phyloP scores from a whole-genome alignment of 2,797 vertebrate species.

The Spheniscus humboldti region DNA sequence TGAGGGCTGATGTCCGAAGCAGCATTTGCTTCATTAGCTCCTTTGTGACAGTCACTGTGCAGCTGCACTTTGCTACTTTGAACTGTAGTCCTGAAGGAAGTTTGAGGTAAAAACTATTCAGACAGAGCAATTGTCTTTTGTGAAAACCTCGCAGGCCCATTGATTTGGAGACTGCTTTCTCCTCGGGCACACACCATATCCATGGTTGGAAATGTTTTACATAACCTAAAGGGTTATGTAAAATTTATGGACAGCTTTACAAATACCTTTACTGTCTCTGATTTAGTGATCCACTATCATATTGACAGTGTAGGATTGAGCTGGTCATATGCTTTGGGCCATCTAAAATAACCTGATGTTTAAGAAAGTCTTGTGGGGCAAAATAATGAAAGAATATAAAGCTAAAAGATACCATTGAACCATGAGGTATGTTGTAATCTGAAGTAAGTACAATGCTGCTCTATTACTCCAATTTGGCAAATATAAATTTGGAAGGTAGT shows the following conservation, averaged over 20 bases:
- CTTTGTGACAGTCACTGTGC: not conserved
- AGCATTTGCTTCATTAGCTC: not conserved
- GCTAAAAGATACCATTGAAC: not conserved
- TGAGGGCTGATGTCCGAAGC: not conserved
- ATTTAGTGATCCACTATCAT: not conserved
- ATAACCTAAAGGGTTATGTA: not conserved
- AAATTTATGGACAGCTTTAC: not conserved
- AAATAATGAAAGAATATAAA: not conserved
- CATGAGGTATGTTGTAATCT: not conserved
- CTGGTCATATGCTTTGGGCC: not conserved
- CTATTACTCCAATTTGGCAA: not conserved
- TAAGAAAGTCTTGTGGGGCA: not conserved
- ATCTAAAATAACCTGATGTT: not conserved
- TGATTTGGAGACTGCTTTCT: not conserved
- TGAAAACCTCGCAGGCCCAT: not conserved
- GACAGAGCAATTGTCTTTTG: not conserved
- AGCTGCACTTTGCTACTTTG: not conserved
- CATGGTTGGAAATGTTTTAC: not conserved
- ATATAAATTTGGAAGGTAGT: not conserved
- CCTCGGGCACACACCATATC: fast-evolving
- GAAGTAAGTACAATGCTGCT: not conserved
- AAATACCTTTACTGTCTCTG: not conserved
- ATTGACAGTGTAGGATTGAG: not conserved
- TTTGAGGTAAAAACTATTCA: not conserved
- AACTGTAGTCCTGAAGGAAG: not conserved